Percentiles rank a stretch among this genome's conserved stretches.
These are phyloP conservation scores for Conomelus anceps DNA, from an alignment of 2,888 invertebrate genomes.

Conservation along the genomic window DNA sequence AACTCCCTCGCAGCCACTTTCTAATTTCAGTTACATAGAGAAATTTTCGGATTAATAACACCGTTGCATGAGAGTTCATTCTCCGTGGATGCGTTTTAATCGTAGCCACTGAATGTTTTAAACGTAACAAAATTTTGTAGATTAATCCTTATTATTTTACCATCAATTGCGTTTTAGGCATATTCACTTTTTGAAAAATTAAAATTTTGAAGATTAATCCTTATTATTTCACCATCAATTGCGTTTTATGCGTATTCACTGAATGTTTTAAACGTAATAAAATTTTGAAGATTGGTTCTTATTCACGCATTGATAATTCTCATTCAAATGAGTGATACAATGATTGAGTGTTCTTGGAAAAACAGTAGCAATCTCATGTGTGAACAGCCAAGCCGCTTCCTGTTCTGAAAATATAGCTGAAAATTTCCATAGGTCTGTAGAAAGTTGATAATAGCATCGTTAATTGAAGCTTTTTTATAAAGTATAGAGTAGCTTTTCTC, in stretches of 20 bases:
- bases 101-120: neutral
- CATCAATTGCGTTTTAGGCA: too few species aligned
- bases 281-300: neutral
- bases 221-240: too few species aligned
- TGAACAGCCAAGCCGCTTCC: too few species aligned
- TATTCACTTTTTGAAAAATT: too few species aligned
- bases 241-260: neutral
- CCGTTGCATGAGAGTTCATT: neutral
- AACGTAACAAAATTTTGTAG: neutral
- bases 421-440: too few species aligned
- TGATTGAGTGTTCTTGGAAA: neutral
- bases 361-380: neutral
- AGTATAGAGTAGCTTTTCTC: too few species aligned
- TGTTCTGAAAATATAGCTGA: too few species aligned
- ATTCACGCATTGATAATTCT: neutral
- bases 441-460: too few species aligned
- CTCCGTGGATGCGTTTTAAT: neutral
- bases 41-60: neutral
- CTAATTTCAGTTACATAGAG: neutral
- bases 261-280: neutral
- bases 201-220: too few species aligned
- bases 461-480: too few species aligned
- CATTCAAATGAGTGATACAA: neutral
- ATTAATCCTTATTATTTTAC: too few species aligned
- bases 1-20: neutral